Conservation (phyloP, 1,140 invertebrate genomes). For the Zophobas atratus region DNA sequence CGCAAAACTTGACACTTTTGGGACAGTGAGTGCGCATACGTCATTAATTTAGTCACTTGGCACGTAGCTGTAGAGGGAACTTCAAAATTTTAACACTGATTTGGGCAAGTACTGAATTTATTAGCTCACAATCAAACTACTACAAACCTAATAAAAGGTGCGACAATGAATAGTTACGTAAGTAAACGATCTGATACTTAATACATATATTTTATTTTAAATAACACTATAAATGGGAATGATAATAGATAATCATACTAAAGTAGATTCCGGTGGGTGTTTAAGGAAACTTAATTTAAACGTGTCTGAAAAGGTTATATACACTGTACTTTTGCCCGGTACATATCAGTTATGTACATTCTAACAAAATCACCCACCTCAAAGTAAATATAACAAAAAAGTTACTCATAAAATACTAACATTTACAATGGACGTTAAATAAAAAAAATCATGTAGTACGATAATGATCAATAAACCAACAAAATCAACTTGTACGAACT, state of each 20-base stretch:
- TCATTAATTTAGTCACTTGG: too few relatives aligned
- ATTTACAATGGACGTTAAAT: conserved; percentile 42
- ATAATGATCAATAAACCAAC: conserved; percentile 24
- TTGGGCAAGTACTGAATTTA: conserved; percentile 11
- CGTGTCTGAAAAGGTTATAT: conserved; percentile 30
- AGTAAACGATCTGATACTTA: conserved; percentile 34
- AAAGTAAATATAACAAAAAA: conserved; percentile 28
- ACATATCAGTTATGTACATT: conserved; percentile 46
- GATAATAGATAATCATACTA: conserved; percentile 40
- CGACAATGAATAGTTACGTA: conserved; percentile 20
- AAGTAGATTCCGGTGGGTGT: conserved; percentile 19
- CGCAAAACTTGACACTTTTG: too few relatives aligned
- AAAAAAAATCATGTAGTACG: conserved; percentile 36
- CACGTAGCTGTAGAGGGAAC: too few relatives aligned
- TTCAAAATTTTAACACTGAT: not conserved
- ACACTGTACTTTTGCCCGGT: conserved; percentile 35
- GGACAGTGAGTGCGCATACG: too few relatives aligned
- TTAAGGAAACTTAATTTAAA: not conserved
- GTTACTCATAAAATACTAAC: conserved; percentile 38
- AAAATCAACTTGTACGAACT: conserved; percentile 39
- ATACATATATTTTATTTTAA: conserved; percentile 46
- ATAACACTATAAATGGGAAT: conserved; percentile 46
- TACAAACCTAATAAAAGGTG: conserved; percentile 33
- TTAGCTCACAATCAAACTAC: conserved; percentile 26
- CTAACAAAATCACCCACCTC: conserved; percentile 35